Evolutionary conservation across 2,113 vertebrate species (phyloP), one percentile per base, ranked within the genome.

Genomic region (Macroglossus sobrinus): DNA sequence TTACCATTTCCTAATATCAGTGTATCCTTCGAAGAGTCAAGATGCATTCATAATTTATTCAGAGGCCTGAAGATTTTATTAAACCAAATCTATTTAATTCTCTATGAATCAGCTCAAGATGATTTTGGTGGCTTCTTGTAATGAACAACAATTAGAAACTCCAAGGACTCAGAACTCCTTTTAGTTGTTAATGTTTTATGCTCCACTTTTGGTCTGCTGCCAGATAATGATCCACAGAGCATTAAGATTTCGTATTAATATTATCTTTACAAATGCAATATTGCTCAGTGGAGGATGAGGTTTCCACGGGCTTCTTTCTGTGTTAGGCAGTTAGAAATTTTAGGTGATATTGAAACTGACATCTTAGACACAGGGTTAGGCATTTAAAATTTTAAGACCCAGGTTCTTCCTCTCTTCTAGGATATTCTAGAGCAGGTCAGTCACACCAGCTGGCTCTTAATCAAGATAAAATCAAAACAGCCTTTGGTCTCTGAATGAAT

Each of bases 31-130:
- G 96, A 97, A 97, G 93, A 98, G 96, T 97, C 96, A 98, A 97
- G 97, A 98, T 96, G 97, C 98, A 97, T 97, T 98, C 97, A 98
- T 98, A 98, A 98, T 98, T 98, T 98, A 98, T 98, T 98, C 98
- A 98, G 95, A 96, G 97, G 98, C 96, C 98, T 97, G 97, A 98
- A 98, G 98, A 98, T 97, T 98, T 98, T 98, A 98, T 98, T 98
- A 98, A 98, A 97, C 96, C 89, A 98, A 98, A 98, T 97, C 97
- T 98, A 97, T 97, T 99, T 98, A 98, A 98, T 98, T 98, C 97
- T 98, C 97, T 95, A 71, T 95, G 97, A 98, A 98, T 98, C 45
- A 55, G 97, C 97, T 97, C 96, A 96, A 96, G 98, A 97, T 95
- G 98, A 97, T 98, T 98, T 98, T 88, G 95, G 97, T 98, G 97